These are phyloP conservation scores for Drosophila mauritiana DNA, from an alignment of 1,140 invertebrate genomes.

Conservation along the genomic window DNA sequence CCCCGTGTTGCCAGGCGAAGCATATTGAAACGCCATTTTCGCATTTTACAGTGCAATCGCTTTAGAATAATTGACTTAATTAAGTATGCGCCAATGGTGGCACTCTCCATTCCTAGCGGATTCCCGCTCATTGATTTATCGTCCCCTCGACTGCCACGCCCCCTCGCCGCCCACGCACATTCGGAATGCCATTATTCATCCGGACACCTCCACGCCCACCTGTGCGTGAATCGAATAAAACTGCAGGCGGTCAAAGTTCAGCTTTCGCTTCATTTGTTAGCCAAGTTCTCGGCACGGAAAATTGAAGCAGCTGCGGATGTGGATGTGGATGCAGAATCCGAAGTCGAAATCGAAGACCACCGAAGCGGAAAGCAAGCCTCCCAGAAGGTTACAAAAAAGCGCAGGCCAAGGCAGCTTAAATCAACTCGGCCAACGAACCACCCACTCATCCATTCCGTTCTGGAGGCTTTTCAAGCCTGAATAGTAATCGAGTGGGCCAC, in stretches of 20 bases:
- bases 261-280: constrained; percentile 72
- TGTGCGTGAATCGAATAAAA: constrained; percentile 64
- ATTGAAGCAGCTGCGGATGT: constrained; percentile 34
- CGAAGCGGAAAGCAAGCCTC: constrained; percentile 34
- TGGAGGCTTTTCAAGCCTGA: constrained; percentile 23
- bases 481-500: constrained; percentile 33
- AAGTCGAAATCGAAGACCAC: constrained; percentile 24
- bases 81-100: constrained; percentile 54
- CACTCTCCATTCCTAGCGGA: neutral
- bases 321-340: constrained; percentile 18
- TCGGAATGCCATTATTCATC: constrained; percentile 67
- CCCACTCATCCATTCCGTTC: neutral
- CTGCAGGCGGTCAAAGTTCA: constrained; percentile 57
- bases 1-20: constrained; percentile 23
- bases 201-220: constrained; percentile 37
- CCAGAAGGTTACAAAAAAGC: constrained; percentile 41
- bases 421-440: neutral
- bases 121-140: constrained; percentile 66
- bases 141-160: constrained; percentile 9
- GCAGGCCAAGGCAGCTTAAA: constrained; percentile 38
- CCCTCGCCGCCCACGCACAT: constrained; percentile 19
- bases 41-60: constrained; percentile 66
- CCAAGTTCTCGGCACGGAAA: constrained; percentile 49
- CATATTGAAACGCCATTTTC: constrained; percentile 61
- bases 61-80: constrained; percentile 78